These are phyloP conservation scores for Drosophila mauritiana DNA, from an alignment of 1,140 invertebrate genomes.

Conservation along the genomic window DNA sequence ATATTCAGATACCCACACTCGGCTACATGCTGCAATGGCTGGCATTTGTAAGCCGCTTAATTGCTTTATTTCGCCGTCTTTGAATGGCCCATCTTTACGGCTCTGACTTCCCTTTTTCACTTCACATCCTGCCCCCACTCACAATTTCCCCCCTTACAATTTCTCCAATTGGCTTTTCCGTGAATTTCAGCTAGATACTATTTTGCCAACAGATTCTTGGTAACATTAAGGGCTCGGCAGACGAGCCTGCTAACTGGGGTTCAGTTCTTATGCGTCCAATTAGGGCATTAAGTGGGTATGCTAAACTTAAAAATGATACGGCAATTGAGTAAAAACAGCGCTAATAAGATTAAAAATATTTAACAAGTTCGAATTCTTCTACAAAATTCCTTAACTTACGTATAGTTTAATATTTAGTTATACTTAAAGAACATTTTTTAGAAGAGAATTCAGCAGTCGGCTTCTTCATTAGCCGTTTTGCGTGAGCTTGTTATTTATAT, in stretches of 20 bases:
- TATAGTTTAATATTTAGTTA: too few species aligned
- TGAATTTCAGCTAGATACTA: constrained; percentile 54
- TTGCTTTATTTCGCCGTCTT: constrained; percentile 76
- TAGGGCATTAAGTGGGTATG: not conserved
- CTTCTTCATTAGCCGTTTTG: constrained; percentile 1
- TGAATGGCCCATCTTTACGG: constrained; percentile 34
- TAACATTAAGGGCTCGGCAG: not conserved
- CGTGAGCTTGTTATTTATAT: constrained; percentile 58
- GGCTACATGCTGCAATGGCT: constrained; percentile 54
- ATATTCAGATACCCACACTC: constrained; percentile 34
- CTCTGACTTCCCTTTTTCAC: not conserved
- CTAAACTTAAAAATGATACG: not conserved
- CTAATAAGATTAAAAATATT: too few species aligned
- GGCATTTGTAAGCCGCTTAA: constrained; percentile 81
- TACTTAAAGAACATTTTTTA: too few species aligned
- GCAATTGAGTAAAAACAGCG: too few species aligned
- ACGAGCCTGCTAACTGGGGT: constrained; percentile 7
- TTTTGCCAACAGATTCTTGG: constrained; percentile 31
- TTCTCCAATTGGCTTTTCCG: constrained; percentile 64
- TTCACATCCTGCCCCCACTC: not conserved
- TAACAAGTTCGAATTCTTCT: too few species aligned
- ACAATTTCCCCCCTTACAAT: constrained; percentile 26
- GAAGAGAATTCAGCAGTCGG: constrained; percentile 24
- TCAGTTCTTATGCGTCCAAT: constrained; percentile 6
- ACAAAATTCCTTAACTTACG: too few species aligned